Evolutionary conservation across 2,797 vertebrate species (phyloP).

Genomic region (Darevskia nairensis): DNA sequence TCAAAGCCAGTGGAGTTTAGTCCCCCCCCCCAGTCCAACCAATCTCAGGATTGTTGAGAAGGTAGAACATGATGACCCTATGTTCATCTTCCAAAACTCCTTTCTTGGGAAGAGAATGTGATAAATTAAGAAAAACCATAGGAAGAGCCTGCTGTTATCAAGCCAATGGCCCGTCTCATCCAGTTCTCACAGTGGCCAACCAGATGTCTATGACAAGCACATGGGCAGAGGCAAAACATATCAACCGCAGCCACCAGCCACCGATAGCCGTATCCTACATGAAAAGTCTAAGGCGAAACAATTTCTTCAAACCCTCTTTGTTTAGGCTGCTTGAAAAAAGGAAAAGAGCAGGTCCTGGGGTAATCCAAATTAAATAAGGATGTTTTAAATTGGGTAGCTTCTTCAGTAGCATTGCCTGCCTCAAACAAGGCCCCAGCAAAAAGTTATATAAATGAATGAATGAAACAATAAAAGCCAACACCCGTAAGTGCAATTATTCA

Average conservation of each 20-base stretch:
- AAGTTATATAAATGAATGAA: conserved; percentile 7
- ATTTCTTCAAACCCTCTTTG: too few relatives aligned
- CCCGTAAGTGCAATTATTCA: conserved; percentile 68
- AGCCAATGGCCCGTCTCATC: too few relatives aligned
- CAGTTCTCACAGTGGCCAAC: too few relatives aligned
- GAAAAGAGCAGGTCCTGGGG: background rate
- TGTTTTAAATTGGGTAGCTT: background rate
- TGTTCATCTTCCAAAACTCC: background rate
- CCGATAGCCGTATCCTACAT: too few relatives aligned
- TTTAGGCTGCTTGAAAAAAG: background rate
- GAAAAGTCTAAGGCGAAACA: background rate
- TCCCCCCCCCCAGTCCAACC: background rate
- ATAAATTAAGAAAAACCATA: background rate
- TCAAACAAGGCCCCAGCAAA: background rate
- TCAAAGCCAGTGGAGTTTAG: background rate
- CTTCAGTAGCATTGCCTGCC: background rate
- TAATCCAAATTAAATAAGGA: background rate
- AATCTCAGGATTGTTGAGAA: background rate
- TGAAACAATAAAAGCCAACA: conserved; percentile 27
- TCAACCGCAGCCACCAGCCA: too few relatives aligned
- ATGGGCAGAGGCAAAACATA: too few relatives aligned
- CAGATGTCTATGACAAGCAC: too few relatives aligned
- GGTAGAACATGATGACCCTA: background rate
- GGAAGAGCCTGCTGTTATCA: too few relatives aligned
- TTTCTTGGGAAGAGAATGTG: background rate